Evolutionary conservation across 1,140 invertebrate species (phyloP), one percentile per base, ranked within the genome.

Genomic region (Drosophila quadrilineata): DNA sequence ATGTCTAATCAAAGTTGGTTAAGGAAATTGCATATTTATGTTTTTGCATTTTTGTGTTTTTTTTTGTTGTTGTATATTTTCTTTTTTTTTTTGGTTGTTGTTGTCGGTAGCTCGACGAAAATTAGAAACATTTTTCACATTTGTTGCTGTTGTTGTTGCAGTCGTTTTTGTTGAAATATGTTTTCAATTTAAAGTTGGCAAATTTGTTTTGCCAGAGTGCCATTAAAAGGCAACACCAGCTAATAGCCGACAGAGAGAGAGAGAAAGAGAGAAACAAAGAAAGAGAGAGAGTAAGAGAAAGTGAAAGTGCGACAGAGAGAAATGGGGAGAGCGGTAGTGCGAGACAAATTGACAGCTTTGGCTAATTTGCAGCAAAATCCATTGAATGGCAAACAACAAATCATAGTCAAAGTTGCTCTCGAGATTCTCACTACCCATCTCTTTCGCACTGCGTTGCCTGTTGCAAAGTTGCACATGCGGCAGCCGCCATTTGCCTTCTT

Each of bases 21-120:
- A 65, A 52, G 75, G 72, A 82, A 82, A 82, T 82, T 82, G 76
- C 76, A 76, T 75, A 72, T 82, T 82, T 82, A 82, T 82, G 76
- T 52, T 74, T 58, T 60, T 66, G 63, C 59, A 76, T 71, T 71
- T 75, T 63, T 38, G n/a, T n/a, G n/a, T n/a, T n/a, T n/a, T n/a
- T n/a, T n/a, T n/a, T n/a, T n/a, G n/a, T n/a, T n/a, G n/a, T n/a
- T n/a, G n/a, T n/a, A n/a, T n/a, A n/a, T n/a, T n/a, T n/a, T n/a
- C n/a, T n/a, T n/a, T n/a, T n/a, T n/a, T n/a, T n/a, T n/a, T n/a
- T n/a, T n/a, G n/a, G n/a, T n/a, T n/a, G n/a, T n/a, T n/a, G n/a
- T n/a, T n/a, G n/a, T n/a, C n/a, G n/a, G n/a, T n/a, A 54, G 54
- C 41, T 38, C 45, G 43, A 48, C 40, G 35, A 48, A 67, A 80